phyloP scores from a whole-genome alignment of 1,140 invertebrate species.

The Cyphomyrmex costatus region DNA sequence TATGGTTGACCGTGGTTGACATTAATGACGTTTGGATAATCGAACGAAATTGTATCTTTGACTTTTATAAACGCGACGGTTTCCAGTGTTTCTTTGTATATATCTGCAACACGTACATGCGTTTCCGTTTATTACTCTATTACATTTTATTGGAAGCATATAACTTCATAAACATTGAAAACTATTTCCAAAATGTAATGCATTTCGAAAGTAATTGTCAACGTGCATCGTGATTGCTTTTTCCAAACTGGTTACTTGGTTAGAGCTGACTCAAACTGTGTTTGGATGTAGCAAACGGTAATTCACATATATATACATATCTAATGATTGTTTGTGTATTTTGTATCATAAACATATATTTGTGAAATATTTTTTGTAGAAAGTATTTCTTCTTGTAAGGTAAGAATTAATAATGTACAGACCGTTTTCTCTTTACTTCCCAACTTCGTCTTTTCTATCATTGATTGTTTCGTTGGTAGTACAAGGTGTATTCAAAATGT shows the following conservation, averaged over 20 bases:
- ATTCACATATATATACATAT: constrained; percentile 41
- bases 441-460: constrained; percentile 41
- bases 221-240: neutral
- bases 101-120: neutral
- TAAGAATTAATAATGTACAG: constrained; percentile 59
- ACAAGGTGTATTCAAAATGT: constrained; percentile 13
- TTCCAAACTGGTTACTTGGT: neutral
- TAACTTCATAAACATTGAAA: neutral
- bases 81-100: neutral
- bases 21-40: neutral
- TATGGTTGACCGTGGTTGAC: neutral
- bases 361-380: constrained; percentile 68
- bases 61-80: neutral
- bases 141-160: neutral
- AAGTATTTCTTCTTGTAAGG: constrained; percentile 65
- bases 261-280: neutral
- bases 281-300: neutral
- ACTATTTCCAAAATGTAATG: constrained; percentile 1
- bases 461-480: constrained; percentile 23
- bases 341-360: constrained; percentile 64
- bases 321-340: constrained; percentile 62
- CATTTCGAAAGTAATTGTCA: neutral
- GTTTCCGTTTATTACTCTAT: neutral
- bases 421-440: constrained; percentile 25
- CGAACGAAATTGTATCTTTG: neutral